Evolutionary conservation across 2,113 vertebrate genomes (phyloP).

Genomic region (Pomatostomus ruficeps): DNA sequence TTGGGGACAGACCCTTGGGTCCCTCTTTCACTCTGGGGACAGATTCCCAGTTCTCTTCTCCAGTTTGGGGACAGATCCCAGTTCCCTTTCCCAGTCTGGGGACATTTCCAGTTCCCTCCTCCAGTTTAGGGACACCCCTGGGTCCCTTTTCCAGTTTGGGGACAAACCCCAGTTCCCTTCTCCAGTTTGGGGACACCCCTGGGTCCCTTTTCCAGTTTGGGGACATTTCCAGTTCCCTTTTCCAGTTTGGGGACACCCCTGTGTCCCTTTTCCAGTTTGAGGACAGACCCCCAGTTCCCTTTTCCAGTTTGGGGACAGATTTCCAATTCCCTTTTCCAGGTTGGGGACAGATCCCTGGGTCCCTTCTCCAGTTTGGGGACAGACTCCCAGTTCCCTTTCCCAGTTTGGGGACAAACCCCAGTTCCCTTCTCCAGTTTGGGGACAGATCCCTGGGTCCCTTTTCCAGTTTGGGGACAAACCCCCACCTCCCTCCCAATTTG

Average conservation of each 20-base stretch:
- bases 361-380: background rate
- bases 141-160: no score
- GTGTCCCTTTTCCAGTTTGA: no score
- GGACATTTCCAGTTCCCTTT: background rate
- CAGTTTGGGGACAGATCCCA: no score
- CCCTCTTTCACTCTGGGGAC: no score
- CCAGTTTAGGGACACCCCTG: background rate
- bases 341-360: background rate
- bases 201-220: background rate
- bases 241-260: background rate
- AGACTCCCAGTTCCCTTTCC: rapidly evolving
- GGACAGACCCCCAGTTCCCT: no score
- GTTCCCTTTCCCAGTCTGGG: no score
- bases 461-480: background rate
- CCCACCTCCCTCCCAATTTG: background rate
- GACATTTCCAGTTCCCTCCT: no score
- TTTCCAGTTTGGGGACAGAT: background rate
- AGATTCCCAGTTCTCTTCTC: no score
- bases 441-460: background rate
- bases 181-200: background rate
- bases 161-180: no score
- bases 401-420: background rate
- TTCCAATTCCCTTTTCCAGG: rapidly evolving
- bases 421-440: background rate
- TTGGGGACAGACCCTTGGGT: no score